Percentiles rank a stretch among this genome's conserved stretches.
Conservation (phyloP, 2,888 invertebrate genomes). For the Drosophila rellima region DNA sequence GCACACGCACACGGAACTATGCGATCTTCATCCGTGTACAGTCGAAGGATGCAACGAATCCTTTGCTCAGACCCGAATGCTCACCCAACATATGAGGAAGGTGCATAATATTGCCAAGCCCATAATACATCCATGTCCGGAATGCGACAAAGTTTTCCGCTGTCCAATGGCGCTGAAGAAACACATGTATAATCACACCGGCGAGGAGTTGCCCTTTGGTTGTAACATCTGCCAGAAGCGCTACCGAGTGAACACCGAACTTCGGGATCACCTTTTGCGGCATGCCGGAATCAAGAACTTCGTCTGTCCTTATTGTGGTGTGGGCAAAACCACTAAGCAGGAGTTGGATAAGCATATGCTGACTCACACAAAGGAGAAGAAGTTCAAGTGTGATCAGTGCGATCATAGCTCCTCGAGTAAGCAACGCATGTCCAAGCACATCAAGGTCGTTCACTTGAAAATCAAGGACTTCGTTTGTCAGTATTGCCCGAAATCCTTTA, state of each 20-base stretch:
- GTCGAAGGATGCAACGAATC: constrained; percentile 79
- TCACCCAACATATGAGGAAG: constrained; percentile 79
- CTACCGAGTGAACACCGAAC: constrained; percentile 82
- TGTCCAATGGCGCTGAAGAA: constrained; percentile 83
- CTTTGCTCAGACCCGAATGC: constrained; percentile 80
- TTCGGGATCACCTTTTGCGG: constrained; percentile 83
- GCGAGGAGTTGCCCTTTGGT: constrained; percentile 82
- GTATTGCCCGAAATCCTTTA: constrained; percentile 82
- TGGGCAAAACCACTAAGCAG: constrained; percentile 83
- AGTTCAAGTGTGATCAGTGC: constrained; percentile 79
- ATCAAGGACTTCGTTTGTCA: constrained; percentile 83
- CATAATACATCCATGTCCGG: constrained; percentile 76
- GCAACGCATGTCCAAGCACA: constrained; percentile 80
- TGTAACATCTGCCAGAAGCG: constrained; percentile 83
- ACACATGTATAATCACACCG: constrained; percentile 83
- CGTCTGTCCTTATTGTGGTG: constrained; percentile 84
- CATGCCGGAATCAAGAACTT: constrained; percentile 84
- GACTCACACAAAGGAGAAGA: constrained; percentile 83
- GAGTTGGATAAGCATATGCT: constrained; percentile 84
- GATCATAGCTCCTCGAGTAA: constrained; percentile 80
- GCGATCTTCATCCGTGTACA: constrained; percentile 73
- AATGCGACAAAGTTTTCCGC: constrained; percentile 83
- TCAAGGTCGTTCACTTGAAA: constrained; percentile 83
- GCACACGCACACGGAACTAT: constrained; percentile 80
- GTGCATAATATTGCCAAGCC: constrained; percentile 75